A percentile compares a stretch with the other conserved stretches of the same genome.
phyloP scores from a whole-genome alignment of 2,888 invertebrate species.

The Chrysina gloriosa region DNA sequence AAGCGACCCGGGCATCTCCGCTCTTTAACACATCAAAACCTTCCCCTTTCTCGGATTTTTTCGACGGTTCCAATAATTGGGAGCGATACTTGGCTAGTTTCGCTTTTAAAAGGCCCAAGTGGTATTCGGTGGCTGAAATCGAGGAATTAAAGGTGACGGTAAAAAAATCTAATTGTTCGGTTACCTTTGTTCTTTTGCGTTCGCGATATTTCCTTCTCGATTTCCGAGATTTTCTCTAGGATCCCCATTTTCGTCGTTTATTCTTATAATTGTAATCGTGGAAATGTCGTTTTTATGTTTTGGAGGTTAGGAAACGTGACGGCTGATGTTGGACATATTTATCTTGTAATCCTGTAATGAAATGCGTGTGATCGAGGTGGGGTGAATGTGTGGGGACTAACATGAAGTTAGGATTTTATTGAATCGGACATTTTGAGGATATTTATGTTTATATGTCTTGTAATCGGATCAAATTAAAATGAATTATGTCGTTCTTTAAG shows the following conservation, averaged over 20 bases:
- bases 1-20: conserved; percentile 97
- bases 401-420: too few relatives aligned
- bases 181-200: conserved; percentile 99
- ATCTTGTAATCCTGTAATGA: too few relatives aligned
- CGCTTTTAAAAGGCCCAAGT: conserved; percentile 97
- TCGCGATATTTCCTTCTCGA: conserved; percentile 97
- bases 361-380: too few relatives aligned
- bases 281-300: conserved; percentile 6
- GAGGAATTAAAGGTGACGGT: conserved; percentile 32
- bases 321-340: too few relatives aligned
- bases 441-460: too few relatives aligned
- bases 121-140: conserved; percentile 95
- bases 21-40: conserved; percentile 99
- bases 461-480: too few relatives aligned
- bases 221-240: conserved; percentile 98
- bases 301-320: conserved; percentile 32
- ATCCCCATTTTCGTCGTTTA: conserved; percentile 84
- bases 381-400: too few relatives aligned
- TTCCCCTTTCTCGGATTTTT: conserved; percentile 94
- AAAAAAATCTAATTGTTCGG: neutral
- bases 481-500: too few relatives aligned
- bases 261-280: neutral
- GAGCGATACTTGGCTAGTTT: conserved; percentile 95
- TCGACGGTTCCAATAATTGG: conserved; percentile 92
- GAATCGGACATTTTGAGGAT: too few relatives aligned